These are phyloP conservation scores for Ochotona princeps DNA, from an alignment of 2,113 vertebrate genomes.

Conservation along the genomic window DNA sequence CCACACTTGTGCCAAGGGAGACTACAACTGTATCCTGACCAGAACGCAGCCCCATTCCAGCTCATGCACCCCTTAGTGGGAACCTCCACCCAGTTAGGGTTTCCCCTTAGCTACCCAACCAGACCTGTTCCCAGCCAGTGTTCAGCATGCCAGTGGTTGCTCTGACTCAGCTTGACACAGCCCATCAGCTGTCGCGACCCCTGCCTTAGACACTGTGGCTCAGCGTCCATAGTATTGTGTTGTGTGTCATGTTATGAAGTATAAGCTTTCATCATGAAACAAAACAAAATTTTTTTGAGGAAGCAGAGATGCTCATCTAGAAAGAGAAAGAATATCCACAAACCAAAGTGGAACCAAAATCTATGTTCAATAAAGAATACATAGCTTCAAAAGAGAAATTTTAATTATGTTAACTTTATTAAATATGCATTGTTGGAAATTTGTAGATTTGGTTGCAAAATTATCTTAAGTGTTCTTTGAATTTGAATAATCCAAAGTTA, in stretches of 20 bases:
- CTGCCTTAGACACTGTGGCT: no score
- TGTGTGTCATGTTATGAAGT: constrained; percentile 33
- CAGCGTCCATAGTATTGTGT: background rate
- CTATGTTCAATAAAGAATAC: background rate
- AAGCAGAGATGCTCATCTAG: background rate
- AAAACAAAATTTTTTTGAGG: background rate
- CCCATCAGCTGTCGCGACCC: no score
- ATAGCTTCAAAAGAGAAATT: background rate
- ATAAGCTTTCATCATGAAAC: background rate
- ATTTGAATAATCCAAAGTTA: constrained; percentile 2
- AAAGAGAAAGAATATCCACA: constrained; percentile 5
- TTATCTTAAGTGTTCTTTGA: background rate
- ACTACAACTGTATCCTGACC: no score
- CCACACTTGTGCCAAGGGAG: no score
- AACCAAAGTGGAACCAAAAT: background rate
- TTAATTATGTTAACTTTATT: background rate
- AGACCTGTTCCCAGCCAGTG: no score
- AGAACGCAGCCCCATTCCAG: no score
- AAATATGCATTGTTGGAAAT: background rate
- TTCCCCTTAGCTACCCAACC: no score
- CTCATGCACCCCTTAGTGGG: no score
- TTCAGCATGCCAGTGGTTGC: no score
- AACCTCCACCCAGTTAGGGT: no score
- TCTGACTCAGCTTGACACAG: no score
- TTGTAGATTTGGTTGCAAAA: background rate